Evolutionary conservation across 1,140 invertebrate species (phyloP).

Genomic region (Brachionus angularis): DNA sequence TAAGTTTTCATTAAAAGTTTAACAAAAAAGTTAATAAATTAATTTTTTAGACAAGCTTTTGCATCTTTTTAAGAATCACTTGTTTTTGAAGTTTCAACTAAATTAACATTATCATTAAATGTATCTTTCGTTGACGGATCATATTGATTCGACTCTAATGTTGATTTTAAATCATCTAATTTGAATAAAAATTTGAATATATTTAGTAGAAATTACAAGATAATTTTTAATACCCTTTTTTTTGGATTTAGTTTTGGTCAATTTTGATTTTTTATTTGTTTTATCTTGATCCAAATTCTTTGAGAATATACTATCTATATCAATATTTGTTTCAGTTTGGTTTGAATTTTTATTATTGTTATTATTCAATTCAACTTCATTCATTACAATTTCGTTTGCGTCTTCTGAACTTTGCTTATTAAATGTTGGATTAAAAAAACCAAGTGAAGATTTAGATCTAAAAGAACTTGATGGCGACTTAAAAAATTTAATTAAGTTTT

Average conservation of each 20-base stretch:
- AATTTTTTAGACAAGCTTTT: not conserved
- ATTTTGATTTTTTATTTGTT: not conserved
- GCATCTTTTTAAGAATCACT: not conserved
- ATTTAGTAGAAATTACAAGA: no score
- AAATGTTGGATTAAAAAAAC: slow-evolving; percentile 34
- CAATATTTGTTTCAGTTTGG: not conserved
- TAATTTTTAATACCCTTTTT: not conserved
- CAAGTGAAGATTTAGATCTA: not conserved
- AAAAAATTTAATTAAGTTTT: not conserved
- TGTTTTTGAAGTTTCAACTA: slow-evolving; percentile 2
- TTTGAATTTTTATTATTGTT: not conserved
- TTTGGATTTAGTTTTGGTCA: not conserved
- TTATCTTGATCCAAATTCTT: not conserved
- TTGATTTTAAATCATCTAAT: no score
- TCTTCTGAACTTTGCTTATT: not conserved
- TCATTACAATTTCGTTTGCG: not conserved
- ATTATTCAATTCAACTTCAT: not conserved
- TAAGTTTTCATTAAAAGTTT: not conserved
- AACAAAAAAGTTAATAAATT: slow-evolving; percentile 11
- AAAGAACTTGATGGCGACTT: no score
- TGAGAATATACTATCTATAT: not conserved
- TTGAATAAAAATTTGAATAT: not conserved
- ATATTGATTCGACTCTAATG: not conserved
- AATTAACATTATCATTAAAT: slow-evolving; percentile 23
- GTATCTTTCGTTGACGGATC: slow-evolving; percentile 2